These are phyloP conservation scores for Orycteropus afer DNA, from an alignment of 2,113 vertebrate species.

Conservation along the genomic window DNA sequence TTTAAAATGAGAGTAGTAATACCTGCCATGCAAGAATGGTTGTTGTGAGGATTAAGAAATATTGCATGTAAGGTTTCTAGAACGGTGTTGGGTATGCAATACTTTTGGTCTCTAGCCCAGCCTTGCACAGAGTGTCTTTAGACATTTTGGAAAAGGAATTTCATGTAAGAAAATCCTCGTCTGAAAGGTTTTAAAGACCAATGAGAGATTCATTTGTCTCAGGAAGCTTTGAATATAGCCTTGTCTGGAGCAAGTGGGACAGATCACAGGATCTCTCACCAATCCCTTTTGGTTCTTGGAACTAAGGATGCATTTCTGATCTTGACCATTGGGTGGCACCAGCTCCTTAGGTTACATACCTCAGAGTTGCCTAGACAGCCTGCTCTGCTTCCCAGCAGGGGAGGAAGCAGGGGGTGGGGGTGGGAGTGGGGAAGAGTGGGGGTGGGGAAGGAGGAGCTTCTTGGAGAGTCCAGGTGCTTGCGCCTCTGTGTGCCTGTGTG, in stretches of 20 bases:
- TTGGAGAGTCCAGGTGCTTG: constrained; percentile 81
- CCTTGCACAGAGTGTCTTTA: neutral
- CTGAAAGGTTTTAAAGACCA: constrained; percentile 20
- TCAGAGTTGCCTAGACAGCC: neutral
- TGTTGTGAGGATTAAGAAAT: neutral
- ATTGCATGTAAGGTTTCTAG: constrained; percentile 26
- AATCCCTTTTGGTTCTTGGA: constrained; percentile 27
- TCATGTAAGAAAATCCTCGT: neutral
- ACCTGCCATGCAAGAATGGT: neutral
- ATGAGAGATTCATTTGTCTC: neutral
- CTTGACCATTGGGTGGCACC: constrained; percentile 87
- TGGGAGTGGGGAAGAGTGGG: neutral
- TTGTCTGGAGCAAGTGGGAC: neutral
- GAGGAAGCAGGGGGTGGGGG: neutral
- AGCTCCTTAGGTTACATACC: constrained; percentile 80
- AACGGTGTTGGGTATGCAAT: neutral
- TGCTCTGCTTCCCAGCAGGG: constrained; percentile 66
- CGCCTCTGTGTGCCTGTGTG: constrained; percentile 58
- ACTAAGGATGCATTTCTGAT: constrained; percentile 77
- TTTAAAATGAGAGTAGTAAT: constrained; percentile 18
- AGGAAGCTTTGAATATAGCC: neutral
- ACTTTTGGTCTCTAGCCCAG: constrained; percentile 13
- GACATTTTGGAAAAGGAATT: neutral
- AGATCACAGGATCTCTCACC: neutral
- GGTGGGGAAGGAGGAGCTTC: constrained; percentile 52